Conservation (phyloP, 2,888 invertebrate genomes). For the Apamea monoglypha region DNA sequence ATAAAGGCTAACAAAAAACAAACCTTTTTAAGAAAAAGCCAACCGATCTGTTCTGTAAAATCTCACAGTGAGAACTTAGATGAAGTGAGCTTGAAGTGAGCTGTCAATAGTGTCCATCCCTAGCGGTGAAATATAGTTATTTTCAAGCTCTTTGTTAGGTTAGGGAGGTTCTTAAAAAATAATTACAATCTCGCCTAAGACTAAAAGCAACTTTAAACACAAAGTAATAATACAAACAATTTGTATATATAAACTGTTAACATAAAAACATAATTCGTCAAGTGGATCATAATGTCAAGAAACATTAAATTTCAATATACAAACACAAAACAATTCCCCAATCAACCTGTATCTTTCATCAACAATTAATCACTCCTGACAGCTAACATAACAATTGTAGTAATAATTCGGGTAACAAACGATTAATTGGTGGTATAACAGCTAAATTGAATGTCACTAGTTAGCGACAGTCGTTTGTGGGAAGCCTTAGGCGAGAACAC, state of each 20-base stretch:
- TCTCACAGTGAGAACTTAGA: not conserved
- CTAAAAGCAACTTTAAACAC: not conserved
- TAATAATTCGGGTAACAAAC: conserved; percentile 52
- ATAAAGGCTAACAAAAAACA: not conserved
- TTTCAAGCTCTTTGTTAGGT: too few species aligned
- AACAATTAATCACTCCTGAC: conserved; percentile 44
- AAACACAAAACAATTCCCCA: conserved; percentile 29
- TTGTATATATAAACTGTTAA: not conserved
- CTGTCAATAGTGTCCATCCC: not conserved
- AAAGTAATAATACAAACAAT: not conserved
- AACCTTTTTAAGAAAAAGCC: not conserved
- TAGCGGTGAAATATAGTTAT: not conserved
- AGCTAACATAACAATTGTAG: conserved; percentile 39
- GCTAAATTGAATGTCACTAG: conserved; percentile 55
- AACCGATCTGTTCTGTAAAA: not conserved
- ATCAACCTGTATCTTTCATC: conserved; percentile 15
- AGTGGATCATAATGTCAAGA: conserved; percentile 19
- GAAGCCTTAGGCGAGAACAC: conserved; percentile 54
- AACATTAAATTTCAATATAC: conserved; percentile 9
- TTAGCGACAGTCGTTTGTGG: conserved; percentile 52
- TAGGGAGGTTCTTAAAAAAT: not conserved
- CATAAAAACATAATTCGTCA: not conserved
- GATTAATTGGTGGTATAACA: conserved; percentile 52
- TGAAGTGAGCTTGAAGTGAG: not conserved
- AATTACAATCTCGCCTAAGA: not conserved